Conservation (phyloP, 2,113 vertebrate species). For the Stercorarius parasiticus region DNA sequence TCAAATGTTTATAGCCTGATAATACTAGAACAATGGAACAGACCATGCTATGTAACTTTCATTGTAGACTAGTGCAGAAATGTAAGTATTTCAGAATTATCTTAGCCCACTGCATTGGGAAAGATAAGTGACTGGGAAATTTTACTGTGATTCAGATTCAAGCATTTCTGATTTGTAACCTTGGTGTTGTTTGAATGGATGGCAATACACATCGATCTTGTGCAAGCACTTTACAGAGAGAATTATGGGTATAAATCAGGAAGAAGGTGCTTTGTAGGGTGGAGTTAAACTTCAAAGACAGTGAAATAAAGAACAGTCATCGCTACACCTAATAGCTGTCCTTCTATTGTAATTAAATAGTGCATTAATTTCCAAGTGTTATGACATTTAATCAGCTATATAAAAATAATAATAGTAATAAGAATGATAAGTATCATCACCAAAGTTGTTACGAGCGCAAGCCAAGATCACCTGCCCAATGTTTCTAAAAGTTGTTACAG, state of each 20-base stretch:
- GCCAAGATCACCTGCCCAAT: neutral
- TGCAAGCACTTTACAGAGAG: conserved; percentile 19
- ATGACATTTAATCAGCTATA: conserved; percentile 50
- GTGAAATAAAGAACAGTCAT: conserved; percentile 48
- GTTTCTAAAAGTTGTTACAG: neutral
- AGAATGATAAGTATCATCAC: conserved; percentile 24
- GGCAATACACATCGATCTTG: neutral
- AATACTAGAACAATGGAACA: neutral
- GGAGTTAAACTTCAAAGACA: conserved; percentile 47
- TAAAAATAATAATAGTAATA: conserved; percentile 44
- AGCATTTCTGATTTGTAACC: neutral
- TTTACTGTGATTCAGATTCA: neutral
- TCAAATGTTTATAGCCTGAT: neutral
- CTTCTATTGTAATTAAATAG: conserved; percentile 56
- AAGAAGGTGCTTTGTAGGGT: conserved; percentile 51
- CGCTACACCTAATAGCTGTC: neutral
- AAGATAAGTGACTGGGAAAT: neutral
- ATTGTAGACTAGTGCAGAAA: neutral
- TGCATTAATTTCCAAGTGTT: conserved; percentile 53
- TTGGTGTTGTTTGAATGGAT: neutral
- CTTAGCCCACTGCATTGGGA: neutral
- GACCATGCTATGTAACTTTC: neutral
- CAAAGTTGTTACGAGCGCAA: neutral
- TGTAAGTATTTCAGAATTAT: neutral
- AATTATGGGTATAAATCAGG: neutral